Conservation (phyloP, 2,797 vertebrate species). For the Ciconia nigra region DNA sequence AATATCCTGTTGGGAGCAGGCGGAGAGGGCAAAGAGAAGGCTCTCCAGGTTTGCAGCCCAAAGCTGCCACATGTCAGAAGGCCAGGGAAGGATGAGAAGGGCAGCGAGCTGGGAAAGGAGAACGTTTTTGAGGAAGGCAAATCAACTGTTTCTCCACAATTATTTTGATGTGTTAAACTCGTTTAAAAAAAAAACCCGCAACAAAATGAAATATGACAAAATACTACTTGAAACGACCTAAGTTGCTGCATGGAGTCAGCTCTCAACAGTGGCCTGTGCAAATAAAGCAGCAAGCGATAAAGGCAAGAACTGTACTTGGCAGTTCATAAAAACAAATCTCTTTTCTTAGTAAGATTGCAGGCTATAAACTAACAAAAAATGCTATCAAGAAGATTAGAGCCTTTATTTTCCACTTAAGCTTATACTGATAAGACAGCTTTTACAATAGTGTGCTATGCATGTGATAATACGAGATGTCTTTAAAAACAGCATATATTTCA, state of each 20-base stretch:
- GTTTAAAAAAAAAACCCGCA: neutral
- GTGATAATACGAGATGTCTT: conserved; percentile 37
- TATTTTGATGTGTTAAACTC: neutral
- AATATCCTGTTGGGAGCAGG: neutral
- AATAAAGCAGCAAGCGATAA: conserved; percentile 1
- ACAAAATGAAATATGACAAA: neutral
- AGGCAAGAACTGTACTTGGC: neutral
- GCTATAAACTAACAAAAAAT: conserved; percentile 25
- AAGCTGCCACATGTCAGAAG: neutral
- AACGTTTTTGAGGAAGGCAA: neutral
- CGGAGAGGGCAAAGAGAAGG: neutral
- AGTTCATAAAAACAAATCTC: conserved; percentile 44
- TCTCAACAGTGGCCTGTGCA: neutral
- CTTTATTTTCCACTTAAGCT: conserved; percentile 61
- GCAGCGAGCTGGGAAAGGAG: neutral
- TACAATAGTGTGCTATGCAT: conserved; percentile 20
- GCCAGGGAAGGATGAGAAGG: neutral
- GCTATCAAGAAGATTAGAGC: conserved; percentile 43
- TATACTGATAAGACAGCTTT: conserved; percentile 38
- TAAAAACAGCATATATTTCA: conserved; percentile 14
- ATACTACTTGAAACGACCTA: neutral
- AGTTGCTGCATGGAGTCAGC: neutral
- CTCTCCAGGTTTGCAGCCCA: neutral
- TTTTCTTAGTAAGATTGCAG: conserved; percentile 40
- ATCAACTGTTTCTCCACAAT: neutral